These are phyloP conservation scores for Drosophila insularis DNA, from an alignment of 1,140 invertebrate genomes.

Conservation along the genomic window DNA sequence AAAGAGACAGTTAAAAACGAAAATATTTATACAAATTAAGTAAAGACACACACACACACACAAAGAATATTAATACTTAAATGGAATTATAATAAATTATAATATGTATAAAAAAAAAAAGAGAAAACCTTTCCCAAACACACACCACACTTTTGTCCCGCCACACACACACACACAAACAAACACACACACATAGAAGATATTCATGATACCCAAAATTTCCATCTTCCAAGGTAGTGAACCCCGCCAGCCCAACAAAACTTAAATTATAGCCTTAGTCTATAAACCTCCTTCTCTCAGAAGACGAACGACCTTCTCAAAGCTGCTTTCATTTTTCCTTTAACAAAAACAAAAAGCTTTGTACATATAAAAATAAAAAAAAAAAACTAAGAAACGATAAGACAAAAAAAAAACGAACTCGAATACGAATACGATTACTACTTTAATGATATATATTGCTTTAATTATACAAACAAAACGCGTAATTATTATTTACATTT, in stretches of 20 bases:
- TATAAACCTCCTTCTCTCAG: slow-evolving; percentile 17
- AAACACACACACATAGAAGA: slow-evolving; percentile 10
- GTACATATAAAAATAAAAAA: slow-evolving; percentile 47
- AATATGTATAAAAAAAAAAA: slow-evolving; percentile 56
- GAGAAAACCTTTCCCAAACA: slow-evolving; percentile 25
- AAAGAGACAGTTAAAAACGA: slow-evolving; percentile 20
- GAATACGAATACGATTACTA: slow-evolving; percentile 26
- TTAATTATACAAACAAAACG: slow-evolving; percentile 23
- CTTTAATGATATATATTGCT: slow-evolving; percentile 54
- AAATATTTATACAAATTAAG: slow-evolving; percentile 53
- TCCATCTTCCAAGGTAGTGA: slow-evolving; percentile 1
- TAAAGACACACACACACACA: not conserved
- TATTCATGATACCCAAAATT: not conserved
- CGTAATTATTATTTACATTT: slow-evolving; percentile 1
- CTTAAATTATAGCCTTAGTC: slow-evolving; percentile 24
- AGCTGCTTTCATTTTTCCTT: slow-evolving; percentile 51
- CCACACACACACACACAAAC: not conserved
- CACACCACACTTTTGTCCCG: not conserved
- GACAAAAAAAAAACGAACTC: slow-evolving; percentile 5
- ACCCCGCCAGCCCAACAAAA: not conserved
- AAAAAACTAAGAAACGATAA: not conserved
- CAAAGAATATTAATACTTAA: slow-evolving; percentile 1
- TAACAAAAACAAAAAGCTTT: slow-evolving; percentile 48
- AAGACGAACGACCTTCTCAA: slow-evolving; percentile 15
- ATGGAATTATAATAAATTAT: slow-evolving; percentile 29